Evolutionary conservation across 2,888 invertebrate genomes (phyloP), one percentile per base, ranked within the genome.

Genomic region (Dromius quadrimaculatus): DNA sequence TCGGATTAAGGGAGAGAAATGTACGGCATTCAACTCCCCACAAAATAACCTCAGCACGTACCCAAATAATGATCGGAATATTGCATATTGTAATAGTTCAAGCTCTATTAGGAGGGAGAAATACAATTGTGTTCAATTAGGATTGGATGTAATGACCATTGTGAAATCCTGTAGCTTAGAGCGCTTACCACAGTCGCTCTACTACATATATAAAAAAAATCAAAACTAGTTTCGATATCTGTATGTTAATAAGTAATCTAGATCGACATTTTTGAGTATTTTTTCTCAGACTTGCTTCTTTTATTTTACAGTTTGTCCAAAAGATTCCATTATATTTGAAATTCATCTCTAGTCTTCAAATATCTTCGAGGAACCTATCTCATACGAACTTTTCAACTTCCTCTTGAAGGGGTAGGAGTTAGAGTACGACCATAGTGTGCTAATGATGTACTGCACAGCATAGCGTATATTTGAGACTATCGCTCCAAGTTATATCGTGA

Each of bases 401-500:
- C 47, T 47, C 47, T 6, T 19, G 41, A 15, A n/a, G 36, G n/a
- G 36, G 34, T 8, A n/a, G n/a, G n/a, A n/a, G n/a, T 47, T 47
- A 23, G 22, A 13, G 15, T 9, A 6, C 41, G 13, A n/a, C 11
- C 28, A 23, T 23, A 13, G 50, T 54, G 50, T 54, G 50, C 50
- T 54, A 54, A 54, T 54, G 50, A 54, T 54, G 50, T 43, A 62
- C 15, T 32, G 62, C 11, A 34, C n/a, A 36, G 50, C 28, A 28
- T 28, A 15, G 17, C 50, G 28, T 20, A 36, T 36, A 36, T n/a
- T n/a, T 11, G 36, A 54, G 38, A 66, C 66, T 57, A 66, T 66
- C 54, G 47, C 36, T 28, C 41, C 22, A 66, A 66, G 66, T 66
- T 66, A 66, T 66, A 66, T 66, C 66, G 66, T 41, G 66, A 66